Conservation (phyloP, 2,888 invertebrate genomes). For the Erebia aethiops region DNA sequence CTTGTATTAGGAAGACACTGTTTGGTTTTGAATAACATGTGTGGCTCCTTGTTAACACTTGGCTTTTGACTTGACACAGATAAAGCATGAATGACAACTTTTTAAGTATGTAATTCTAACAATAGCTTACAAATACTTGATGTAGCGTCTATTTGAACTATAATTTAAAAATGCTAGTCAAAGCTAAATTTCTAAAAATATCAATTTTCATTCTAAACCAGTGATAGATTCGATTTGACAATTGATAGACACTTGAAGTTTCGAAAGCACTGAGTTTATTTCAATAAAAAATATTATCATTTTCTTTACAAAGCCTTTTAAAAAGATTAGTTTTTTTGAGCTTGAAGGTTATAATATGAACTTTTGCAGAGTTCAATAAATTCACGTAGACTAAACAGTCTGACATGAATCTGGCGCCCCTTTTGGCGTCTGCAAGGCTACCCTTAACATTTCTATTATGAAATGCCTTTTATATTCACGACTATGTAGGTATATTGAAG, state of each 20-base stretch:
- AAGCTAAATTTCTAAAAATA: too few species aligned
- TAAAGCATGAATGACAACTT: slow-evolving; percentile 1
- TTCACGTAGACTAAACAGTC: slow-evolving; percentile 48
- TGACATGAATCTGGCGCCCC: slow-evolving; percentile 48
- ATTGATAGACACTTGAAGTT: too few species aligned
- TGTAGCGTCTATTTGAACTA: too few species aligned
- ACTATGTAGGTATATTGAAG: not conserved
- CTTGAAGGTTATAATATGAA: not conserved
- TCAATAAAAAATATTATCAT: too few species aligned
- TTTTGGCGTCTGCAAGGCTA: slow-evolving; percentile 54
- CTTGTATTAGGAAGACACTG: slow-evolving; percentile 31
- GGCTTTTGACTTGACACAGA: slow-evolving; percentile 3
- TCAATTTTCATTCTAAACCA: too few species aligned
- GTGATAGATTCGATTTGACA: too few species aligned
- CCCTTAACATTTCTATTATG: slow-evolving; percentile 44
- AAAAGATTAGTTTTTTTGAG: slow-evolving; percentile 40
- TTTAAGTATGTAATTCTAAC: not conserved
- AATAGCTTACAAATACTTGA: too few species aligned
- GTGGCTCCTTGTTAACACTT: slow-evolving; percentile 27
- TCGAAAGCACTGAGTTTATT: too few species aligned
- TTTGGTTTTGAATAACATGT: slow-evolving; percentile 30
- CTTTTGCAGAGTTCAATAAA: slow-evolving; percentile 19
- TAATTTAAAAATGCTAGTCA: too few species aligned
- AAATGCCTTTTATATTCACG: slow-evolving; percentile 11
- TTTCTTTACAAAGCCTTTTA: too few species aligned